phyloP scores from a whole-genome alignment of 2,888 invertebrate genomes.

The Drosophila bunnanda region DNA sequence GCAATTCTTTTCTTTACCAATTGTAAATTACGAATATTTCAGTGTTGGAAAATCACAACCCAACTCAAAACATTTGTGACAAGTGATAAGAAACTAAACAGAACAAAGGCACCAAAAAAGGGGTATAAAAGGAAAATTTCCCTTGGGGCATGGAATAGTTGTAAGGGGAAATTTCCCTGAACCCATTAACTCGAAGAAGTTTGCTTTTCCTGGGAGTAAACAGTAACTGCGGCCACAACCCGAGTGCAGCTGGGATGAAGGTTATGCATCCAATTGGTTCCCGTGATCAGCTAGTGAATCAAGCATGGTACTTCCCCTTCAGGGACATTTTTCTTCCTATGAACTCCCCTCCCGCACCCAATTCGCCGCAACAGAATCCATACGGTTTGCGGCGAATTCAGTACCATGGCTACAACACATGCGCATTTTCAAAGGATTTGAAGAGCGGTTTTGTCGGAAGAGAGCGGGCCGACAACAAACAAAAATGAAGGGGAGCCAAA shows the following conservation, averaged over 20 bases:
- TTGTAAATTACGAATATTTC: conserved; percentile 13
- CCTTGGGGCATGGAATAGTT: conserved; percentile 11
- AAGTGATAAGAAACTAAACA: conserved; percentile 16
- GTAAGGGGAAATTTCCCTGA: conserved; percentile 30
- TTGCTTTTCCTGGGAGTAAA: not conserved
- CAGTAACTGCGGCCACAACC: not conserved
- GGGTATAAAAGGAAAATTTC: conserved; percentile 9
- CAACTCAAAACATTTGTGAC: conserved; percentile 8
- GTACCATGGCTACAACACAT: conserved; percentile 58
- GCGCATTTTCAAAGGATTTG: conserved; percentile 53
- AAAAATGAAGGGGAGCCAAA: conserved; percentile 32
- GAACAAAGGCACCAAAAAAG: not conserved
- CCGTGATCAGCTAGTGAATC: not conserved
- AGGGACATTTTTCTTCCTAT: not conserved
- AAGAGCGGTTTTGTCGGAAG: conserved; percentile 62
- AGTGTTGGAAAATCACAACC: not conserved
- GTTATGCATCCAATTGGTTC: not conserved
- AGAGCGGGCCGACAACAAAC: conserved; percentile 52
- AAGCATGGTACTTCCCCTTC: not conserved
- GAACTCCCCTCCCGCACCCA: conserved; percentile 28
- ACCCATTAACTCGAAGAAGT: too few relatives aligned
- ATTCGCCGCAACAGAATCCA: conserved; percentile 55
- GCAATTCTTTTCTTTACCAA: conserved; percentile 4
- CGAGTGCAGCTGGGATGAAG: not conserved
- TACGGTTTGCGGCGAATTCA: conserved; percentile 58